Base-by-base conservation (phyloP, 2,888 invertebrate genomes). In the Notocelia uddmanniana region DNA sequence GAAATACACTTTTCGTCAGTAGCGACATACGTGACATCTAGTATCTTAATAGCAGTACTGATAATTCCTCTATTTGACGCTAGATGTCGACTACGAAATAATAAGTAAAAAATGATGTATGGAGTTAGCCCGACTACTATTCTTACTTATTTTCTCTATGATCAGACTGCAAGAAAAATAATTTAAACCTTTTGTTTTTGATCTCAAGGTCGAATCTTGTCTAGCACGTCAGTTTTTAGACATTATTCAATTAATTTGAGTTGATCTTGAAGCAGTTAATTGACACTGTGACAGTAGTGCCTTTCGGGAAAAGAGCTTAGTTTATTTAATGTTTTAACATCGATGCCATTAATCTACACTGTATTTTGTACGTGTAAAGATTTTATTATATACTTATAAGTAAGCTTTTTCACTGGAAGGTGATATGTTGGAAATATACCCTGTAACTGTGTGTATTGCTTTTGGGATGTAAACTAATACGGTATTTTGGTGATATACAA, bases 341-440 rank as follows among this genome's bases (percentile, higher is more conserved):
- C 62, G 74, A 69, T 73, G 74, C 74, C 74, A 75, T 75, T 75
- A 73, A 71, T 75, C 71, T 75, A 75, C 58, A 68, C 62, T 52
- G 52, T 69, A 67, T 63, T 69, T 67, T 74, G 74, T 77, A 80
- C 81, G 77, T 82, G 78, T 78, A 76, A 76, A 77, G 31, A 58
- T 57, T 48, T 34, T 58, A 62, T 58, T n/a, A 48, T 18, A 31
- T 2, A 26, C 26, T 2, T 3, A 26, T 54, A 67, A 66, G 54
- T 71, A 54, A 70, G 37, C 64, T 52, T 52, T 34, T 48, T 70
- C 50, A 66, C 10, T 52, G 19, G 50, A 31, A 31, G 62, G 21
- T 23, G 21, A 41, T 23, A 41, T 21, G 10, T 23, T 60, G 15
- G 31, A 2, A 52, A 11, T 23, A 3, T 11, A 52, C 21, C 3